Conservation (phyloP, 2,797 vertebrate species). For the Mus caroli region DNA sequence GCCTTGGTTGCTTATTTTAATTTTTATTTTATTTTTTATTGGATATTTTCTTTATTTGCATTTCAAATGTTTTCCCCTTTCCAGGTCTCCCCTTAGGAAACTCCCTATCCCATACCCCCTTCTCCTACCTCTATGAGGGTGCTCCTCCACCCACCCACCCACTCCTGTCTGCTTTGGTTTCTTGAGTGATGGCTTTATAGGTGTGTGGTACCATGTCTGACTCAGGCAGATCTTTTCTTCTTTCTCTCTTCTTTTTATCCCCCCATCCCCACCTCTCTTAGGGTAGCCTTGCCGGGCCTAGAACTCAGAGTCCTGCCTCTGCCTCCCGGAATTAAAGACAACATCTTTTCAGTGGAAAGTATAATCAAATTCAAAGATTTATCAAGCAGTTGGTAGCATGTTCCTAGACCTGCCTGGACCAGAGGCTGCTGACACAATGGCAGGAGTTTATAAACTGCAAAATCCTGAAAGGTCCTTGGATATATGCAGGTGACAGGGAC, state of each 20-base stretch:
- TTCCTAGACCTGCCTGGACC: background rate
- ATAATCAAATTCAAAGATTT: background rate
- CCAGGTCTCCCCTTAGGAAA: too few species aligned
- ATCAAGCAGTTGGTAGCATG: rapidly evolving
- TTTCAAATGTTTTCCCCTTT: too few species aligned
- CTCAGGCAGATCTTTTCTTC: background rate
- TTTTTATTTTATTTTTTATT: too few species aligned
- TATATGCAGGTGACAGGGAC: background rate
- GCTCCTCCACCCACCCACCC: too few species aligned
- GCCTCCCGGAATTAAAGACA: background rate
- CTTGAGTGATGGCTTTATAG: background rate
- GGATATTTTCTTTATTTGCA: too few species aligned
- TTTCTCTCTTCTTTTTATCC: background rate
- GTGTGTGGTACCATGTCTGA: background rate
- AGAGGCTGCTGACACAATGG: rapidly evolving
- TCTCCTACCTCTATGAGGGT: too few species aligned
- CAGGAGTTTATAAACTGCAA: background rate
- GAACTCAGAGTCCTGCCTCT: too few species aligned
- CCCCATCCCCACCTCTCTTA: rapidly evolving
- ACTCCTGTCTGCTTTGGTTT: background rate
- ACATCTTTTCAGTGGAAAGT: background rate
- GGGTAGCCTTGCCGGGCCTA: background rate
- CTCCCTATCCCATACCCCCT: too few species aligned
- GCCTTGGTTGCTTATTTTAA: background rate
- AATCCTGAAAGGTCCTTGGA: background rate